These are phyloP conservation scores for Chionomys nivalis DNA, from an alignment of 2,113 vertebrate species.

Conservation along the genomic window DNA sequence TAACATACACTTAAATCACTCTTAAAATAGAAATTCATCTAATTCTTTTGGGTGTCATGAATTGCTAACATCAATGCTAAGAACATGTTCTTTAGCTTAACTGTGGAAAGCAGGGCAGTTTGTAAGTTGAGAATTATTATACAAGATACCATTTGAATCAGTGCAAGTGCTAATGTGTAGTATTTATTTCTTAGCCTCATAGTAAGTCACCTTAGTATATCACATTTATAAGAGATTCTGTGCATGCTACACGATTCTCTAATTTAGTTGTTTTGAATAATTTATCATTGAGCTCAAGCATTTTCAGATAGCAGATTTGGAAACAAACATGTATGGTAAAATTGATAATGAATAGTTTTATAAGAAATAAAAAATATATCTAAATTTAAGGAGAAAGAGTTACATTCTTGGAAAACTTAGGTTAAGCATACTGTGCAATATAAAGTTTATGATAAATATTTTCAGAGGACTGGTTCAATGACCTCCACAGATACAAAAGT, in stretches of 20 bases:
- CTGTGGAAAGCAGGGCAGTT: slow-evolving; percentile 70
- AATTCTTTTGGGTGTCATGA: slow-evolving; percentile 63
- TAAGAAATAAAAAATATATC: slow-evolving; percentile 38
- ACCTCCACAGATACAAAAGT: neutral
- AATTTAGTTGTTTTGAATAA: slow-evolving; percentile 66
- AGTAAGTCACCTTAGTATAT: slow-evolving; percentile 57
- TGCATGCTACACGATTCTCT: neutral
- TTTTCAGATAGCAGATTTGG: neutral
- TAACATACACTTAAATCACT: slow-evolving; percentile 56
- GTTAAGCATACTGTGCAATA: neutral
- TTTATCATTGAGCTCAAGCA: slow-evolving; percentile 53
- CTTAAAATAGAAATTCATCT: slow-evolving; percentile 74
- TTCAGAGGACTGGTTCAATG: neutral
- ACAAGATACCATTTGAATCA: slow-evolving; percentile 68
- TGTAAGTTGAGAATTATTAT: slow-evolving; percentile 79
- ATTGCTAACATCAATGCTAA: slow-evolving; percentile 76
- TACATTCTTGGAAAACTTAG: neutral
- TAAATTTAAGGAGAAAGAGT: slow-evolving; percentile 9
- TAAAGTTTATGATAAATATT: neutral
- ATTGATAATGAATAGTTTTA: slow-evolving; percentile 6
- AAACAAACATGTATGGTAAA: slow-evolving; percentile 57
- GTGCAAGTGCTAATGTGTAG: slow-evolving; percentile 69
- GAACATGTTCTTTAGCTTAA: slow-evolving; percentile 77
- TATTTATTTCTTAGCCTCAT: slow-evolving; percentile 59
- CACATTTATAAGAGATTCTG: slow-evolving; percentile 68